Evolutionary conservation across 2,888 invertebrate genomes (phyloP), one percentile per base, ranked within the genome.

Genomic region (Auanema freiburgensis): DNA sequence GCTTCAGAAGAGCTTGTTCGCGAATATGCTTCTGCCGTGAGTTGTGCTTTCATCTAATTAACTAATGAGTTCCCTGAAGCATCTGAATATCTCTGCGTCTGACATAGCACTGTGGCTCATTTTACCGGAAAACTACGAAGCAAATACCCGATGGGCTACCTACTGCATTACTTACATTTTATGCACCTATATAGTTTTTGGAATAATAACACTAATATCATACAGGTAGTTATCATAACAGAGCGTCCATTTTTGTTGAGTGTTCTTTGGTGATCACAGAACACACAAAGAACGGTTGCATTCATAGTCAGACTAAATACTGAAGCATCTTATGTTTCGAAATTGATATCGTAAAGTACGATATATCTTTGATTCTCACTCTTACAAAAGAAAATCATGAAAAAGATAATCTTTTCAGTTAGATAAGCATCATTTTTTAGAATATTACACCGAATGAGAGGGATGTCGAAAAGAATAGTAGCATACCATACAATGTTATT

Each of bases 401-500:
- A 33, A 33, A 10, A 3, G 21, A 18, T 46, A 5, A 46, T 21
- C 21, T 18, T 10, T 46, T 6, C 10, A 10, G 46, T 46, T 46
- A 5, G 16, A 18, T 5, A 46, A 46, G 3, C 5, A 5, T 46
- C 10, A 51, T 25, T 43, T 50, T 55, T 25, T 51, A 52, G 51
- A 51, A 59, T 59, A n/a, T 18, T 52, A 12, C 50, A 51, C 16
- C 33, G 21, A 46, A 57, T 49, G 8, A 25, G 46, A 2, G 40
- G n/a, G 14, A 49, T 57, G 57, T 46, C 57, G 23, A 46, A 44
- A 49, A n/a, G 57, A n/a, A 21, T n/a, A 10, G 49, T 57, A 1
- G 57, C 57, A 10, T 50, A 59, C 8, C 59, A 59, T 18, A 59
- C 40, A 52, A 59, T 59, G 59, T 40, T 59, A 50, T 3, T 59